Percentiles rank a stretch among this genome's conserved stretches.
Conservation (phyloP, 92 coral and sea anemone species). For the Porites rus region DNA sequence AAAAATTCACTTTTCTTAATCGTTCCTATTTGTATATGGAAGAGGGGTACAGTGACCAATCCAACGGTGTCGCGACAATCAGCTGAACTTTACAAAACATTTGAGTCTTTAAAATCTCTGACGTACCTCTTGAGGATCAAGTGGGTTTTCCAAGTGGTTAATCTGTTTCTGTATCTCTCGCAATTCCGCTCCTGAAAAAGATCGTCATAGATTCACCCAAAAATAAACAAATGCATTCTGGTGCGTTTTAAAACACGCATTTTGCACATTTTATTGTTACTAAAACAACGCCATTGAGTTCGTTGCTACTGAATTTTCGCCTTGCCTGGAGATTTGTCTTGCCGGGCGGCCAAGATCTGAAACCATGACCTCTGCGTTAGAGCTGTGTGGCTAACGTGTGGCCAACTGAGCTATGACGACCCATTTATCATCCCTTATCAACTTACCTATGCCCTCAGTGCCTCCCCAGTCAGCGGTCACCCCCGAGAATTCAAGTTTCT, state of each 20-base stretch:
- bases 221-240: not conserved
- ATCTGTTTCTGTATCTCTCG: constrained; percentile 94
- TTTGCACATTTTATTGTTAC: too few relatives aligned
- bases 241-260: too few relatives aligned
- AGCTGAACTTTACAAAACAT: too few relatives aligned
- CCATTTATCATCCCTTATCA: not conserved
- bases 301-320: too few relatives aligned
- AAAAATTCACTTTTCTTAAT: not conserved
- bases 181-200: constrained; percentile 84
- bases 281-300: too few relatives aligned
- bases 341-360: too few relatives aligned
- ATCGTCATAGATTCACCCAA: not conserved
- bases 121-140: constrained; percentile 85
- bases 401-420: not conserved
- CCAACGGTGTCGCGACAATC: not conserved
- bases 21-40: not conserved
- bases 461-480: constrained; percentile 99
- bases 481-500: constrained; percentile 98
- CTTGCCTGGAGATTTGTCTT: too few relatives aligned
- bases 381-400: too few relatives aligned
- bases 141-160: constrained; percentile 87
- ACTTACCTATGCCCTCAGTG: constrained; percentile 98
- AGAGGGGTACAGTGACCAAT: not conserved
- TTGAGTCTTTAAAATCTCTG: not conserved
- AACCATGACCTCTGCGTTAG: too few relatives aligned